Base-by-base conservation (phyloP, 2,888 invertebrate genomes). In the Tanypteryx hageni region DNA sequence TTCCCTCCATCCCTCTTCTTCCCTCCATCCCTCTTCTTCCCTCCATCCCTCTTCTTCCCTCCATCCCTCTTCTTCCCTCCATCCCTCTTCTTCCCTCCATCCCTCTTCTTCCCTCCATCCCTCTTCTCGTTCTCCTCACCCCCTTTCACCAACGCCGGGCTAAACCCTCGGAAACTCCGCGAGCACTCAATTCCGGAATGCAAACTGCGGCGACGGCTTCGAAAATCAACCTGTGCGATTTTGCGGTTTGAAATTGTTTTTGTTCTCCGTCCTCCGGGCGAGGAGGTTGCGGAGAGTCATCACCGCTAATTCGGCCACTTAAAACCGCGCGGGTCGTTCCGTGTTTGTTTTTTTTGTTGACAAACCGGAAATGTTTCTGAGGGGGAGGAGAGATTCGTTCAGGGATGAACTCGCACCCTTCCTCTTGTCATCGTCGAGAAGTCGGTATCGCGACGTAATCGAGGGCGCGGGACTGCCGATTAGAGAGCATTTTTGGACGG, bases 101-200 rank as follows among this genome's bases (percentile, higher is more conserved):
- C 5, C 5, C 44, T 44, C 44, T 5, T 5, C 44, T 5, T 5
- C 44, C 44, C 44, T 44, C 44, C n/a, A n/a, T n/a, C n/a, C n/a
- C n/a, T n/a, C n/a, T n/a, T n/a, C n/a, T n/a, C n/a, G n/a, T 76
- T 22, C 76, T 27, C 2, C 76, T 27, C 76, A 10, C 61, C 61
- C n/a, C n/a, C n/a, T n/a, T n/a, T 18, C 64, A 10, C 68, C 22
- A 18, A 4, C 68, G 18, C 68, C 68, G 68, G 68, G 0, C 68
- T 22, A 68, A 68, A 68, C 68, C 22, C 68, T 18, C 9, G 8
- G 68, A 22, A 68, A 68, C 68, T 76, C 76, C 76, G 44, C 3
- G 44, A 44, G 44, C 27, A 86, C 86, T 86, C 86, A 86, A 86
- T 61, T 86, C 86, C 31, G 86, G 86, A 86, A 86, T 86, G 86